Evolutionary conservation across 2,797 vertebrate genomes (phyloP), one percentile per base, ranked within the genome.

Genomic region (Mormyrops attenuatus): DNA sequence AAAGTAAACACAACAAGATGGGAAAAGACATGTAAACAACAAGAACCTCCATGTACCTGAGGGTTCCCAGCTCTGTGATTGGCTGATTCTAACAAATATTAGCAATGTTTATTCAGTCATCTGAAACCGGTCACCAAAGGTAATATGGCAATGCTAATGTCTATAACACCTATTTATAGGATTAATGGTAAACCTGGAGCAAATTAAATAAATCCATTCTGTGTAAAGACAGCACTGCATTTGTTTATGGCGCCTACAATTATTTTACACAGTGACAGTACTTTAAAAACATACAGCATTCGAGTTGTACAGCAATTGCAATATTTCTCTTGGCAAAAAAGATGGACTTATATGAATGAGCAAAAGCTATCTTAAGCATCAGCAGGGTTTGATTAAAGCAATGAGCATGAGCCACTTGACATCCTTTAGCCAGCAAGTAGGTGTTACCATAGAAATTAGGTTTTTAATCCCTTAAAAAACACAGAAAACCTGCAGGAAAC

Each of bases 381-480:
- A 44, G 85, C 50, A 77, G 50, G 9, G 60, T 73, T 77, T 80
- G 50, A 55, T 87, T 57, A 53, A 87, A 73, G 63, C 53, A 80
- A 89, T 87, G n/a, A 87, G 47, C 49, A 80, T 47, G 20, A 55
- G 73, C 60, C 60, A 87, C 60, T 86, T 89, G 85, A 77, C 85
- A 47, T 80, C 63, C 53, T 55, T 22, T 22, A 73, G 49, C 85
- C 15, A 53, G 44, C 41, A 69, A 82, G 38, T 73, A 77, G 49
- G 20, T 11, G 49, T 17, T 53, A 50, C 26, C 13, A 52, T 80
- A 34, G 26, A 66, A 86, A 77, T 53, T 4, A 49, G 60, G 30
- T 50, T 30, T 47, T 52, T 15, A 89, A 57, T n/a, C 55, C 52
- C 55, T 15, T 11, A 66, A 86, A 89, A 86, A 86, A 26, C 55